Evolutionary conservation across 1,140 invertebrate species (phyloP), one percentile per base, ranked within the genome.

Genomic region (Aradophagus sp.): DNA sequence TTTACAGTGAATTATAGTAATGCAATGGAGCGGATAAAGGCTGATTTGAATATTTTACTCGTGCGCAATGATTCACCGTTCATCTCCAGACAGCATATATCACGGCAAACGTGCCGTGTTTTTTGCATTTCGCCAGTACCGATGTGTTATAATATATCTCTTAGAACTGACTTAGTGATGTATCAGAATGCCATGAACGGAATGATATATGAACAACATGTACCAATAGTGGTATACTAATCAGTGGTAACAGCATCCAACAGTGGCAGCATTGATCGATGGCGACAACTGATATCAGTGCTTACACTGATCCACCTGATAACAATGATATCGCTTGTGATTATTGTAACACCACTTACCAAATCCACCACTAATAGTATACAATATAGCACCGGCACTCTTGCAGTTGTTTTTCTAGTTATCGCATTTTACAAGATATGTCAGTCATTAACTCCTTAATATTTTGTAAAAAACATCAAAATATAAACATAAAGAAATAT

Each of bases 221-320:
- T 44, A 58, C 63, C 63, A 67, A 58, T 67, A 58, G 52, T 58
- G 44, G 53, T 67, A 67, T 58, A 67, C 63, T 67, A 58, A 67
- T 67, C 63, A 67, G 63, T 52, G 38, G 63, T 67, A 67, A 52
- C 63, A 67, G 26, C 45, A 35, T 52, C 53, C 53, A 44, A 58
- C 45, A 27, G 36, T 58, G 32, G 36, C 39, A 58, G 31, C 52
- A 45, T 26, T 67, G 63, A 67, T 67, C 53, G 63, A 67, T 67
- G 63, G 53, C 11, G 53, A 67, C 63, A 67, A 67, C 63, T 67
- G 52, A 52, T 67, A 58, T 42, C 36, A 52, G 53, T 67, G 53
- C 63, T 67, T 67, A 67, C 52, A 58, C 53, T 58, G 63, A 67
- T 67, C 45, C 45, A 29, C 2, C 38, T 58, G 63, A 67, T 67